Evolutionary conservation across 2,113 vertebrate genomes (phyloP), one percentile per base, ranked within the genome.

Genomic region (Salvelinus alpinus): DNA sequence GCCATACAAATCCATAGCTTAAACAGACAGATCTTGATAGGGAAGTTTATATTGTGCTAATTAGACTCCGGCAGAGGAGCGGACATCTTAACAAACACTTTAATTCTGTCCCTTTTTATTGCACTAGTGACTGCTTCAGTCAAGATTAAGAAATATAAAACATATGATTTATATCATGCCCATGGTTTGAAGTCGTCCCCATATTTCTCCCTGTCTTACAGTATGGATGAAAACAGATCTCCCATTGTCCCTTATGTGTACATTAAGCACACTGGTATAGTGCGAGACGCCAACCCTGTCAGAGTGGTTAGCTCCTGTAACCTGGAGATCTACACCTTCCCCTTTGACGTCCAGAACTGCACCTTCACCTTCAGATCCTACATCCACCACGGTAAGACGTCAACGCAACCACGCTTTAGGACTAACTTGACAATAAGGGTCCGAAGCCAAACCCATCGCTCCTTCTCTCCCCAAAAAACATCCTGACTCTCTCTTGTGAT

Each of bases 261-360:
- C 54, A 22, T 93, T 6, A 0, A 76, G 4, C 82, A 72, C 7
- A 4, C 82, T 0, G 93, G 93, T 0, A 1, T 0, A 0, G 73
- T 88, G 9, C 22, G 51, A 0, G 80, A 90, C 1, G n/a, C 73
- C 8, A 11, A 57, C 0, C 90, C 93, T 3, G 59, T 87, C 74
- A 83, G 62, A 82, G 81, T 92, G 31, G 80, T 93, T 72, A 94
- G 92, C 75, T 92, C 89, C 70, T 94, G 93, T 72, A 90, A 88
- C 69, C 88, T 94, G 2, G 22, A 91, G 44, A 94, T 92, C 83
- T 93, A 93, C 81, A 89, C 84, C 2, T 93, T 94, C 74, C 93
- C 92, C 7, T 93, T 94, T 47, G 92, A 94, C 78, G 69, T 89
- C 64, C 93, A 94, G 82, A 91, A 91, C 78, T 93, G 92, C 82